Percentiles rank a stretch among this genome's conserved stretches.
Conservation (phyloP, 2,797 vertebrate genomes). For the Malurus splendens region DNA sequence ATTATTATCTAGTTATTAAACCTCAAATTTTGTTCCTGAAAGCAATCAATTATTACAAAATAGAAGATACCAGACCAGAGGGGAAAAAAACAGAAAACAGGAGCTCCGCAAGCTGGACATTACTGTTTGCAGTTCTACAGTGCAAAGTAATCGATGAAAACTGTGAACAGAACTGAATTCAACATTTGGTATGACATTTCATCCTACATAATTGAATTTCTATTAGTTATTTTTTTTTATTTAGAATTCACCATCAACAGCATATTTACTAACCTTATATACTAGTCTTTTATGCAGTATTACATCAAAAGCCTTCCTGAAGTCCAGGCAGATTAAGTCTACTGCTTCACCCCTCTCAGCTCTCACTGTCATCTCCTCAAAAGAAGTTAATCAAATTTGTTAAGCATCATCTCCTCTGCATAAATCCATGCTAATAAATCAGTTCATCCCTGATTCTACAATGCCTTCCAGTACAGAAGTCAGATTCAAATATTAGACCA, state of each 20-base stretch:
- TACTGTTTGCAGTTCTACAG: constrained; percentile 37
- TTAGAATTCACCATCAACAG: constrained; percentile 64
- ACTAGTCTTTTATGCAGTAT: constrained; percentile 68
- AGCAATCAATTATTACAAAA: not conserved
- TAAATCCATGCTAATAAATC: constrained; percentile 60
- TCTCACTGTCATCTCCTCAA: constrained; percentile 68
- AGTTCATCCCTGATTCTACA: constrained; percentile 57
- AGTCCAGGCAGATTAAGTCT: constrained; percentile 69
- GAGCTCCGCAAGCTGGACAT: constrained; percentile 35
- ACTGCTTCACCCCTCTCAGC: constrained; percentile 67
- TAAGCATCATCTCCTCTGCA: constrained; percentile 63
- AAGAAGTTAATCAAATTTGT: constrained; percentile 70
- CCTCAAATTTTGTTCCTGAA: constrained; percentile 13
- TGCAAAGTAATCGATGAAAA: constrained; percentile 16
- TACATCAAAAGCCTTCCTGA: constrained; percentile 68
- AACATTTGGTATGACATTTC: constrained; percentile 57
- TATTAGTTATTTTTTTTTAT: constrained; percentile 26
- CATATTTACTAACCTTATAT: constrained; percentile 67
- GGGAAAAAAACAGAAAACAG: not conserved
- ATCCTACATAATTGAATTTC: constrained; percentile 49
- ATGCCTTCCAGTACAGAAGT: constrained; percentile 53
- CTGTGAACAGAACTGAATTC: constrained; percentile 46
- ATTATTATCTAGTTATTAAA: not conserved
- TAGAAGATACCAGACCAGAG: constrained; percentile 5
- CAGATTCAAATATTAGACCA: constrained; percentile 50